A percentile compares a stretch with the other conserved stretches of the same genome.
These are phyloP conservation scores for Caerostris darwini DNA, from an alignment of 1,140 invertebrate species.

Conservation along the genomic window DNA sequence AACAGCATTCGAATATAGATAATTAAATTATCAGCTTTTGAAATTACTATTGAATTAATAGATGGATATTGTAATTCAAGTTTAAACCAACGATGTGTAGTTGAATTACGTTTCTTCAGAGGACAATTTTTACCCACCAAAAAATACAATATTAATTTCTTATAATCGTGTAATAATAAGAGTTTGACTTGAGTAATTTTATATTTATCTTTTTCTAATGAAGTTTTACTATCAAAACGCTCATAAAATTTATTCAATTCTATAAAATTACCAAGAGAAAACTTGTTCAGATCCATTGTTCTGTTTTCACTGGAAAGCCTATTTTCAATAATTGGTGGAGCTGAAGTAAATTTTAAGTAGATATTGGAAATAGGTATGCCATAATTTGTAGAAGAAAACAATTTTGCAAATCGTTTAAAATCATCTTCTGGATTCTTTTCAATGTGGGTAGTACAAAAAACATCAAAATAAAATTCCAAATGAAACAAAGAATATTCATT, in stretches of 20 bases:
- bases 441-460: slow-evolving; percentile 6
- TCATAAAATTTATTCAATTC: slow-evolving; percentile 61
- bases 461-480: slow-evolving; percentile 30
- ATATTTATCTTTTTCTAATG: not conserved
- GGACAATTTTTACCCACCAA: slow-evolving; percentile 53
- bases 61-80: slow-evolving; percentile 55
- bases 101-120: slow-evolving; percentile 42
- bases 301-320: slow-evolving; percentile 3
- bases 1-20: slow-evolving; percentile 38
- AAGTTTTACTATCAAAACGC: slow-evolving; percentile 46
- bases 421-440: slow-evolving; percentile 13
- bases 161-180: slow-evolving; percentile 62
- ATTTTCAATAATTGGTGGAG: not conserved
- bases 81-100: slow-evolving; percentile 47
- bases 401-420: slow-evolving; percentile 31
- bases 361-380: not conserved
- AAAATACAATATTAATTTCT: slow-evolving; percentile 59
- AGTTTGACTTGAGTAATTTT: slow-evolving; percentile 69
- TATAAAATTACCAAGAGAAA: slow-evolving; percentile 68
- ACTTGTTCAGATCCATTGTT: slow-evolving; percentile 1
- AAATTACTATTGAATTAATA: slow-evolving; percentile 36
- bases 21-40: slow-evolving; percentile 15
- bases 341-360: slow-evolving; percentile 17
- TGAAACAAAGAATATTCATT: slow-evolving; percentile 35
- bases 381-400: slow-evolving; percentile 17